These are phyloP conservation scores for Phodopus roborovskii DNA, from an alignment of 2,113 vertebrate species.

Conservation along the genomic window DNA sequence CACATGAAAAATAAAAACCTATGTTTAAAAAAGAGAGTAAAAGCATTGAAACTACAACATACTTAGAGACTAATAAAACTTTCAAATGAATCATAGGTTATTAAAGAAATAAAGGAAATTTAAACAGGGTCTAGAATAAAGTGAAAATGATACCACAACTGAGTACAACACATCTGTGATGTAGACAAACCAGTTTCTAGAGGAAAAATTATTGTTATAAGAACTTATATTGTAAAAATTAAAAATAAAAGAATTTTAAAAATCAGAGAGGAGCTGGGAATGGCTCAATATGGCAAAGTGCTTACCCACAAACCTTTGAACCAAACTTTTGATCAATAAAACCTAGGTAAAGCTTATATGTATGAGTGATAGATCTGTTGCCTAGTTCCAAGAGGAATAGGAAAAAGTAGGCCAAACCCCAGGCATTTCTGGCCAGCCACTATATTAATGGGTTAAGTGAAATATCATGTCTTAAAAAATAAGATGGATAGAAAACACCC, in stretches of 20 bases:
- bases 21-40: not conserved
- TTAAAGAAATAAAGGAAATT: not conserved
- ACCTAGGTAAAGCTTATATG: not conserved
- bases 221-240: not conserved
- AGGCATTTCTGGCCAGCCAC: not conserved
- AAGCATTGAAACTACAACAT: not conserved
- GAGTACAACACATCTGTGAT: too few relatives aligned
- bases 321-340: not conserved
- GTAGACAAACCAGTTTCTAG: not conserved
- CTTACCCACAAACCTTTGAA: not conserved
- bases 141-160: not conserved
- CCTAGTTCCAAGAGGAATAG: not conserved
- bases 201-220: too few relatives aligned
- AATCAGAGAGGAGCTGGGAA: not conserved
- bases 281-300: not conserved
- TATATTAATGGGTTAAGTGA: not conserved
- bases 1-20: not conserved
- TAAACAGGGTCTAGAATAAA: not conserved
- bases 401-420: not conserved
- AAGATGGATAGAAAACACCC: not conserved
- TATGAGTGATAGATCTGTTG: not conserved
- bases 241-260: not conserved
- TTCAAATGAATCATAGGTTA: not conserved
- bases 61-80: not conserved
- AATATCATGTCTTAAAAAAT: not conserved